These are phyloP conservation scores for Dipodomys merriami DNA, from an alignment of 2,113 vertebrate genomes.

Conservation along the genomic window DNA sequence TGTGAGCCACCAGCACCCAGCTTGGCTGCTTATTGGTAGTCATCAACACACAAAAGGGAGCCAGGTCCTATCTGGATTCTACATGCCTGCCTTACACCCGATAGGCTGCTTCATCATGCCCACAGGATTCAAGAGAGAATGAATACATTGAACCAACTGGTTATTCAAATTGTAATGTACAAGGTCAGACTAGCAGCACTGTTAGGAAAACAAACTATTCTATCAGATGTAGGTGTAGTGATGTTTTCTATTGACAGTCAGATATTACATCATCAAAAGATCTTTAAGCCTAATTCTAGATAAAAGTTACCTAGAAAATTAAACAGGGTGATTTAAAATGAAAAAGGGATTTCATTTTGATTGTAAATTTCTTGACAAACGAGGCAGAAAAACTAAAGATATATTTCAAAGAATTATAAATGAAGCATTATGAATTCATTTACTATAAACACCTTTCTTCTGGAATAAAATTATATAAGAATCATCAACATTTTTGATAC, in stretches of 20 bases:
- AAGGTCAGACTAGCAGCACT: background rate
- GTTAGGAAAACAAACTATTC: background rate
- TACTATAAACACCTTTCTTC: slow-evolving; percentile 35
- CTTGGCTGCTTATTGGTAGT: background rate
- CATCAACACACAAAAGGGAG: background rate
- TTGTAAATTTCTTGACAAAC: slow-evolving; percentile 5
- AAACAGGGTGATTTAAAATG: slow-evolving; percentile 21
- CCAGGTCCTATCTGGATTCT: accelerated
- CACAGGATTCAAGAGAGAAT: background rate
- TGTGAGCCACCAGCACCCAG: background rate
- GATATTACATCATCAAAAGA: slow-evolving; percentile 7
- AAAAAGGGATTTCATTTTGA: slow-evolving; percentile 42
- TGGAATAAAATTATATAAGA: slow-evolving; percentile 57
- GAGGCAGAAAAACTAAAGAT: background rate
- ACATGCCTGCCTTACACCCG: background rate
- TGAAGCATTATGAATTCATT: slow-evolving; percentile 26
- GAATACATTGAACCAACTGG: background rate
- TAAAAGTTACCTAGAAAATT: slow-evolving; percentile 32
- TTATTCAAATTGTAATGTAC: background rate
- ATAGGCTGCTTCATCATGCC: background rate
- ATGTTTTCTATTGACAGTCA: background rate
- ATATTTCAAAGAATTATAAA: slow-evolving; percentile 33
- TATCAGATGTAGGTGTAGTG: background rate
- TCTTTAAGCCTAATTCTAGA: background rate
- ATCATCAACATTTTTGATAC: slow-evolving; percentile 33